Evolutionary conservation across 2,113 vertebrate species (phyloP).

Genomic region (Micronisus gabar): DNA sequence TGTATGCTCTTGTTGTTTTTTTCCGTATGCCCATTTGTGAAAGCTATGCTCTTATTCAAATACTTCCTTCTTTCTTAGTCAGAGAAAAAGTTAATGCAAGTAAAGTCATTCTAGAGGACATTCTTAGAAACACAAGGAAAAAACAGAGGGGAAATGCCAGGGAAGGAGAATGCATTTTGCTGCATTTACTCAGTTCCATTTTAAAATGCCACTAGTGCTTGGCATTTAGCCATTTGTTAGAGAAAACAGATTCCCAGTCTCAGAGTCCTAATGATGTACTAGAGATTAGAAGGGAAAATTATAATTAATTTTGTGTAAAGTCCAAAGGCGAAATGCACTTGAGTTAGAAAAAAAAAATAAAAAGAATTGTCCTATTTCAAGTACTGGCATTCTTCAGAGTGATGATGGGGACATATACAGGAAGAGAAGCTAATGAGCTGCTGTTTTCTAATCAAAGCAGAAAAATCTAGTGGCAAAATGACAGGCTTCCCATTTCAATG

Average conservation of each 20-base stretch:
- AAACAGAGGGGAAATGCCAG: not conserved
- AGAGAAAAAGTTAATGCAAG: not conserved
- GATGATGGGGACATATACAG: conserved; percentile 21
- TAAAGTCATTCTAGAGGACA: not conserved
- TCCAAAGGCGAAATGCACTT: conserved; percentile 45
- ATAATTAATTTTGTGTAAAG: conserved; percentile 56
- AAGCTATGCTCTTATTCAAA: not conserved
- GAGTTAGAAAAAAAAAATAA: not conserved
- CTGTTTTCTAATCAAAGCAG: conserved; percentile 49
- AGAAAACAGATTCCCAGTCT: conserved; percentile 47
- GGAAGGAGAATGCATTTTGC: not conserved
- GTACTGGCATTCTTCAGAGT: conserved; percentile 30
- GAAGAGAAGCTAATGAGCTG: conserved; percentile 56
- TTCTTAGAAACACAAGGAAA: not conserved
- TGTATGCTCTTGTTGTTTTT: not conserved
- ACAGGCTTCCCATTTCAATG: conserved; percentile 16
- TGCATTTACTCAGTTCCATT: not conserved
- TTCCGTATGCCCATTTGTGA: not conserved
- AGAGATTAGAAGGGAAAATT: conserved; percentile 51
- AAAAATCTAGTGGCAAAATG: conserved; percentile 24
- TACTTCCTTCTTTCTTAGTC: not conserved
- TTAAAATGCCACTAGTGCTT: conserved; percentile 46
- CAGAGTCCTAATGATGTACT: conserved; percentile 43
- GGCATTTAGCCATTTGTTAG: conserved; percentile 50
- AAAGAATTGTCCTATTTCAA: conserved; percentile 4